Conservation (phyloP, 2,113 vertebrate species). For the Plecturocebus donacophilus region DNA sequence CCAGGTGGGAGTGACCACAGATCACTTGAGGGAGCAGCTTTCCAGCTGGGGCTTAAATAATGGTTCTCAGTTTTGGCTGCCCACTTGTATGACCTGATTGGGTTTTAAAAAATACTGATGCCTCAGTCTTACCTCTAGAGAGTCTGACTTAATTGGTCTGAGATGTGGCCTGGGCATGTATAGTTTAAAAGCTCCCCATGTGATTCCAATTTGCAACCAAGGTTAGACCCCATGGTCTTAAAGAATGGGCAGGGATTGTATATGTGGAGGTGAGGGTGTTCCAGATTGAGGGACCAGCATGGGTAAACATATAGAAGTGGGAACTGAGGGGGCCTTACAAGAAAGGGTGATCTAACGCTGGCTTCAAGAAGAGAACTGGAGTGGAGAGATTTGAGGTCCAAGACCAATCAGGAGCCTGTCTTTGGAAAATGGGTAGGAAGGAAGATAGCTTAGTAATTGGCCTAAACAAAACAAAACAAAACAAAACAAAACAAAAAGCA, state of each 20-base stretch:
- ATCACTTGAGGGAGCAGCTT: not conserved
- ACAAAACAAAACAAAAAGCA: conserved; percentile 49
- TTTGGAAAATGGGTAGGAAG: conserved; percentile 15
- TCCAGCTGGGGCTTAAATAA: not conserved
- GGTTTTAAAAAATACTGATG: not conserved
- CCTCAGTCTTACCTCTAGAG: not conserved
- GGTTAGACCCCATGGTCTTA: not conserved
- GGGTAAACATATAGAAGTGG: not conserved
- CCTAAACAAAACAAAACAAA: conserved; percentile 63
- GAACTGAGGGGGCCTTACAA: not conserved
- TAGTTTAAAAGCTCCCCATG: not conserved
- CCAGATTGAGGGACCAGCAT: not conserved
- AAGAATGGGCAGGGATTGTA: not conserved
- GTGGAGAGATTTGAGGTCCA: not conserved
- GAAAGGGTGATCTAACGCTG: not conserved
- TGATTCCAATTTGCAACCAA: not conserved
- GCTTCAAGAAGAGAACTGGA: not conserved
- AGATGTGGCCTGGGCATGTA: not conserved
- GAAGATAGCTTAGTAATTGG: conserved; percentile 36
- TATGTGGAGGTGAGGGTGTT: not conserved
- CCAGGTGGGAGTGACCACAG: not conserved
- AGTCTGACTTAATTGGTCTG: conserved; percentile 8
- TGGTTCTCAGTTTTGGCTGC: not conserved
- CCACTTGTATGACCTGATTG: not conserved
- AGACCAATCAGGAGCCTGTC: conserved; percentile 12